Base-by-base conservation (phyloP, 2,113 vertebrate species). In the Perca flavescens region DNA sequence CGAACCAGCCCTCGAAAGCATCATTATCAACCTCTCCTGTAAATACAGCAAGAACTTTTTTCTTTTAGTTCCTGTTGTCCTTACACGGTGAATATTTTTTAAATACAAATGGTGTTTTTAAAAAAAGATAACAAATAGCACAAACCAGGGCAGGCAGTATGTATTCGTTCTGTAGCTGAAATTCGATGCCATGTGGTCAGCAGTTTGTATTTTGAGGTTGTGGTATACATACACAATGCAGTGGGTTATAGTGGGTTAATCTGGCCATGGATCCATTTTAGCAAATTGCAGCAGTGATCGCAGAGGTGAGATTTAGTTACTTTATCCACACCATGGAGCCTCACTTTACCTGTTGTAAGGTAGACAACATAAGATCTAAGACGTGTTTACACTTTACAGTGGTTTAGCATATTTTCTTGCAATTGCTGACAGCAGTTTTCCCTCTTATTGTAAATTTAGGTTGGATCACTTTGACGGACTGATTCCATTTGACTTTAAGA, bases 401-500 rank as follows among this genome's bases (percentile, higher is more conserved):
- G 21, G 22, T 34, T 60, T 60, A 36, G 22, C 65, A 40, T 5
- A 61, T 31, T 40, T 28, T 22, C n/a, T 46, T 58, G 12, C 2
- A 12, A 40, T 46, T 43, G 7, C 8, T 40, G 19, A 17, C 49
- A 53, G 0, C 14, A 53, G 15, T 47, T 53, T 52, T 10, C 22
- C 67, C 21, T 61, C 15, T 36, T 43, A 49, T 47, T 65, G 63
- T 22, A 15, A 47, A 11, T 70, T 72, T 17, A 97, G 97, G 92
- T 89, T 96, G 46, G 90, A 95, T 62, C 92, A 96, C 77, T 91
- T 96, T 88, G 95, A 97, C 69, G 92, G 96, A 80, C 89, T 96
- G 74, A 96, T 96, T 89, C 96, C 96, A 34, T 97, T 97, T 90
- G 96, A 97, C 90, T 97, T 97, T 87, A 97, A 96, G 92, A 97